These are phyloP conservation scores for Cheilosia impressa DNA, from an alignment of 2,888 invertebrate species.

Conservation along the genomic window DNA sequence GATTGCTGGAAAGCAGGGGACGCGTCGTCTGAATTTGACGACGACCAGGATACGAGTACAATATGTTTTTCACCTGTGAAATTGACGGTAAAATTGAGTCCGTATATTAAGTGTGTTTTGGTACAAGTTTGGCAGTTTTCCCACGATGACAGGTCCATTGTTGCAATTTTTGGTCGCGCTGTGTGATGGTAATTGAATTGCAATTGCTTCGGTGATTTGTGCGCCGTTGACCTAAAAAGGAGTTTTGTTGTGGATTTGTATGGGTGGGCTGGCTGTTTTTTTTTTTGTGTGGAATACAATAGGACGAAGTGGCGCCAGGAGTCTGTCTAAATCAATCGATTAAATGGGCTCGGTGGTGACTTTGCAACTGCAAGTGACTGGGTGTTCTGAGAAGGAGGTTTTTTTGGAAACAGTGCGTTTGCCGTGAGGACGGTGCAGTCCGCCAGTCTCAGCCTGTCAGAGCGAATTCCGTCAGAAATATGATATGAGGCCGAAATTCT, in stretches of 20 bases:
- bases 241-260: conserved; percentile 16
- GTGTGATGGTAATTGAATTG: conserved; percentile 49
- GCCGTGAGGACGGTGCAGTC: too few relatives aligned
- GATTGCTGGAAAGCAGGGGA: conserved; percentile 18
- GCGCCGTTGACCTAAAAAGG: conserved; percentile 25
- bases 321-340: conserved; percentile 9
- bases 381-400: too few relatives aligned
- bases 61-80: conserved; percentile 61
- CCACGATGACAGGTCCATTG: conserved; percentile 54
- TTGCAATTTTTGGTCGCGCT: conserved; percentile 13
- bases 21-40: conserved; percentile 56
- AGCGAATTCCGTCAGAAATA: too few relatives aligned
- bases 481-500: too few relatives aligned
- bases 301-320: conserved; percentile 38
- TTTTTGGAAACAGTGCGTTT: too few relatives aligned
- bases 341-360: neutral
- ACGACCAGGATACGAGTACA: conserved; percentile 17
- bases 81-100: conserved; percentile 45
- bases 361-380: too few relatives aligned
- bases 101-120: conserved; percentile 27
- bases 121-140: conserved; percentile 47
- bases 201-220: conserved; percentile 35
- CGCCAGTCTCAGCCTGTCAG: too few relatives aligned
- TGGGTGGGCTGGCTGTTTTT: conserved; percentile 13
- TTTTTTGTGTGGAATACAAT: conserved; percentile 12